phyloP scores from a whole-genome alignment of 2,113 vertebrate genomes.

The Mixornis gularis region DNA sequence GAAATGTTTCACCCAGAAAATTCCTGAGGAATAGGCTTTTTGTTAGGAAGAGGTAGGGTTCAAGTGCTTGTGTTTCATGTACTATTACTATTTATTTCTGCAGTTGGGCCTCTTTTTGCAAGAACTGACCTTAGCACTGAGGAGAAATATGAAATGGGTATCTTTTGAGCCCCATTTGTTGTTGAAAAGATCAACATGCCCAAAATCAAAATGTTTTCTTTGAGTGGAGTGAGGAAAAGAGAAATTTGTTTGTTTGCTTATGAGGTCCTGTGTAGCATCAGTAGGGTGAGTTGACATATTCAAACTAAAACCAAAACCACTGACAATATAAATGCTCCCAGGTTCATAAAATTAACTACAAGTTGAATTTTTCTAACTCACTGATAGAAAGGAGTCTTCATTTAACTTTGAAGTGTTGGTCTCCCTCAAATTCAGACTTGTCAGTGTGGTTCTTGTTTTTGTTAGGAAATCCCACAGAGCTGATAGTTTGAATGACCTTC shows the following conservation, averaged over 20 bases:
- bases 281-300: not conserved
- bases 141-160: not conserved
- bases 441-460: not conserved
- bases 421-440: not conserved
- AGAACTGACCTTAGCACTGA: not conserved
- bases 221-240: not conserved
- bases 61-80: not conserved
- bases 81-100: slow-evolving; percentile 1
- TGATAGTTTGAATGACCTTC: not conserved
- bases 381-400: not conserved
- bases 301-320: not conserved
- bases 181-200: not conserved
- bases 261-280: not conserved
- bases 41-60: not conserved
- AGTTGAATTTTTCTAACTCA: not conserved
- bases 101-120: slow-evolving; percentile 4
- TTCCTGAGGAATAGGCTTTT: not conserved
- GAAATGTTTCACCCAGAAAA: not conserved
- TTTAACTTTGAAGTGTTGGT: not conserved
- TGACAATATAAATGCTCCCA: not conserved
- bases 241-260: not conserved
- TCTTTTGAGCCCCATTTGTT: not conserved
- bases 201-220: not conserved
- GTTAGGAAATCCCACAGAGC: not conserved
- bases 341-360: not conserved